phyloP scores from a whole-genome alignment of 2,888 invertebrate genomes.

The Aethes cnicana region DNA sequence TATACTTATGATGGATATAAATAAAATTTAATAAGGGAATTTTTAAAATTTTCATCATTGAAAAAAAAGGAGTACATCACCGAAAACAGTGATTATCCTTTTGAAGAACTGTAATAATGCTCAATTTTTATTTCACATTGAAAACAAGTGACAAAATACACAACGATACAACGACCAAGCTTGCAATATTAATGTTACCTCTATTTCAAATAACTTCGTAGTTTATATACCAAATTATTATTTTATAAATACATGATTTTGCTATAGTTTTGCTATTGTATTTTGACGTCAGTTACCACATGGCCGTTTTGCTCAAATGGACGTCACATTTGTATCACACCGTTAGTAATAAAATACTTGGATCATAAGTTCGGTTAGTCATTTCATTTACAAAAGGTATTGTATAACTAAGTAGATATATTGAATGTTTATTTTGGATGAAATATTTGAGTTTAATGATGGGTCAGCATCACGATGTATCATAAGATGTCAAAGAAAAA shows the following conservation, averaged over 20 bases:
- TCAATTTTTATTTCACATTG: not conserved
- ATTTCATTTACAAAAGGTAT: too few species aligned
- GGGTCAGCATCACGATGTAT: too few species aligned
- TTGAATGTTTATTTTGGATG: too few species aligned
- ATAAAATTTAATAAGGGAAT: not conserved
- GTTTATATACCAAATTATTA: not conserved
- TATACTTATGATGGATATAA: conserved; percentile 7
- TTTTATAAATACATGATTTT: too few species aligned
- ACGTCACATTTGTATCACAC: conserved; percentile 2
- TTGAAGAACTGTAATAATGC: conserved; percentile 5
- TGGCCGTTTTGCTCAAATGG: conserved; percentile 9
- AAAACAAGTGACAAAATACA: not conserved
- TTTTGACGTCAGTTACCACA: conserved; percentile 23
- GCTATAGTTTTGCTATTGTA: conserved; percentile 6
- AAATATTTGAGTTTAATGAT: too few species aligned
- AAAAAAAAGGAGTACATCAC: not conserved
- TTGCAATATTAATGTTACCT: not conserved
- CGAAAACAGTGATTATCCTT: not conserved
- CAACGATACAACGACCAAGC: not conserved
- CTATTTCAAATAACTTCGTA: not conserved
- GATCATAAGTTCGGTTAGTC: too few species aligned
- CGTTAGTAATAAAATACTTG: not conserved
- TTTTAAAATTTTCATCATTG: not conserved
- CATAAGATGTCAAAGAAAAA: too few species aligned
- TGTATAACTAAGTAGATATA: too few species aligned